These are phyloP conservation scores for Chelonus formosanus DNA, from an alignment of 2,888 invertebrate genomes.

Conservation along the genomic window DNA sequence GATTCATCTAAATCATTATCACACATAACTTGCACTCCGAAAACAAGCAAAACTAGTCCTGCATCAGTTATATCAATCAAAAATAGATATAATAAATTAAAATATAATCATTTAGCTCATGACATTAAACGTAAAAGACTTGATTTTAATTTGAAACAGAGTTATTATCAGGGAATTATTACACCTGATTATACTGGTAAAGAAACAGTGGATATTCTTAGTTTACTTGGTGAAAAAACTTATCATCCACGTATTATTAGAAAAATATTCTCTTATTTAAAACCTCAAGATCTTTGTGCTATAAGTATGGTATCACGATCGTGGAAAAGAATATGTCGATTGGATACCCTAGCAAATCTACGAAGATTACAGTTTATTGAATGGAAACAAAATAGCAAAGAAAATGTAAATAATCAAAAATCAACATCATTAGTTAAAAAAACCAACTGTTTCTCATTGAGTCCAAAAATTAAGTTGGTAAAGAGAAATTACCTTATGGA, in stretches of 20 bases:
- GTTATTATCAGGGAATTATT: slow-evolving; percentile 41
- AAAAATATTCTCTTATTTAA: slow-evolving; percentile 58
- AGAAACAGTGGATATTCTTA: slow-evolving; percentile 56
- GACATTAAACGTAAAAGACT: slow-evolving; percentile 57
- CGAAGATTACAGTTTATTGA: slow-evolving; percentile 54
- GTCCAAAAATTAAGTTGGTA: slow-evolving; percentile 52
- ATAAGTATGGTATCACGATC: slow-evolving; percentile 61
- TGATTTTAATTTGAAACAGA: slow-evolving; percentile 50
- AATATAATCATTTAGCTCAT: slow-evolving; percentile 3
- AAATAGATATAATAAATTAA: slow-evolving; percentile 47
- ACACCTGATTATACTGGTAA: slow-evolving; percentile 53
- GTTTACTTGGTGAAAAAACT: slow-evolving; percentile 59
- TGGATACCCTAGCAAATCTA: slow-evolving; percentile 53
- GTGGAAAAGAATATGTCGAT: slow-evolving; percentile 59
- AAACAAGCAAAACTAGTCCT: slow-evolving; percentile 44
- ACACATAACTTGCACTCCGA: slow-evolving; percentile 44
- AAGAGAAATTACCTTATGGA: slow-evolving; percentile 55
- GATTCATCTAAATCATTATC: slow-evolving; percentile 18
- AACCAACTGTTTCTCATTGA: slow-evolving; percentile 36
- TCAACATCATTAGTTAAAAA: slow-evolving; percentile 26
- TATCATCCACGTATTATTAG: slow-evolving; percentile 57
- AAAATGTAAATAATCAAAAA: slow-evolving; percentile 56
- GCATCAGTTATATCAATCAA: slow-evolving; percentile 44
- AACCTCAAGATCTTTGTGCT: slow-evolving; percentile 59
- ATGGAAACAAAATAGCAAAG: slow-evolving; percentile 56